A percentile compares a stretch with the other conserved stretches of the same genome.
Evolutionary conservation across 2,797 vertebrate genomes (phyloP).

Genomic region (Rallus crepitans): DNA sequence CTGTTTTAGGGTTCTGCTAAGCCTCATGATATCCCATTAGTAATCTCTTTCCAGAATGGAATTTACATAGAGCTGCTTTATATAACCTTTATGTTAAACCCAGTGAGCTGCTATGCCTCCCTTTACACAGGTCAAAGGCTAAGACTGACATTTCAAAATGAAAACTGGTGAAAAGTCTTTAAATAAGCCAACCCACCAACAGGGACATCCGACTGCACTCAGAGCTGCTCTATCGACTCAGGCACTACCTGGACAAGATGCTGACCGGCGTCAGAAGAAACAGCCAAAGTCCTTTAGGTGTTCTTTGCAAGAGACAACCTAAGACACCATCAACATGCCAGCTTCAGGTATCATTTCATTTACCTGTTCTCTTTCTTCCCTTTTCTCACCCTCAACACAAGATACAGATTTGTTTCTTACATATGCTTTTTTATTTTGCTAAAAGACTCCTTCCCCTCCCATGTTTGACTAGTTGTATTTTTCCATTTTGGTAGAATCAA

Average conservation of each 20-base stretch:
- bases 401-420: background rate
- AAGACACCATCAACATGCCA: background rate
- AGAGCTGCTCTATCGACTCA: accelerated
- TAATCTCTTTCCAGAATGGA: background rate
- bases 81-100: background rate
- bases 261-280: background rate
- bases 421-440: background rate
- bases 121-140: background rate
- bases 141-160: background rate
- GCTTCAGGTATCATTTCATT: background rate
- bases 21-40: background rate
- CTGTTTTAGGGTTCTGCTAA: slow-evolving; percentile 1
- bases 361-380: background rate
- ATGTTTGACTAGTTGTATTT: background rate
- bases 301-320: background rate
- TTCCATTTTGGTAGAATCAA: background rate
- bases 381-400: background rate
- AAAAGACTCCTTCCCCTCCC: background rate
- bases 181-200: background rate
- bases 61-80: background rate
- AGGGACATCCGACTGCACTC: background rate
- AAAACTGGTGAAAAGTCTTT: background rate
- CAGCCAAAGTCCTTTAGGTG: background rate
- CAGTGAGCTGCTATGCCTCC: background rate
- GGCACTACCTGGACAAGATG: background rate